Evolutionary conservation across 2,113 vertebrate genomes (phyloP).

Genomic region (Mus pahari): DNA sequence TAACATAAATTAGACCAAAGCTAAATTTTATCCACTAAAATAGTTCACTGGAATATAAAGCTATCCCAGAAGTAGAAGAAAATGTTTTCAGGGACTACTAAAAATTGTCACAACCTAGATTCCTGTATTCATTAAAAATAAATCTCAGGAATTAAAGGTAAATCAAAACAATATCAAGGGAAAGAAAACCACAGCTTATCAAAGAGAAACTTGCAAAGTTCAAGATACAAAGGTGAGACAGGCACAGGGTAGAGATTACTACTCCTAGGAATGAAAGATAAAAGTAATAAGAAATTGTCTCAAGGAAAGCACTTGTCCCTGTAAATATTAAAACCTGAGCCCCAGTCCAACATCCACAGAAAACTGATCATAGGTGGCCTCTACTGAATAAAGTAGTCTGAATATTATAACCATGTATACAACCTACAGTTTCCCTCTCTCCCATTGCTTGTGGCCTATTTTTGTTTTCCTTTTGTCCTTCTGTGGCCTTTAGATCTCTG

Average conservation of each 20-base stretch:
- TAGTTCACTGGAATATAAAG: not conserved
- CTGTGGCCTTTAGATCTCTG: not conserved
- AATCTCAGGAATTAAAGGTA: not conserved
- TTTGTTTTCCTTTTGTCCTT: not conserved
- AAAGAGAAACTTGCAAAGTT: not conserved
- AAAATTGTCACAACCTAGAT: not conserved
- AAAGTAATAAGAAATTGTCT: not conserved
- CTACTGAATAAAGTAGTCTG: not conserved
- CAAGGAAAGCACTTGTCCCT: not conserved
- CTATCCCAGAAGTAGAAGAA: not conserved
- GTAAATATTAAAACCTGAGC: not conserved
- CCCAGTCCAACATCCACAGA: rapidly evolving
- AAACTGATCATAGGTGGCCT: not conserved
- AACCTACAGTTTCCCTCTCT: not conserved
- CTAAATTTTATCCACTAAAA: not conserved
- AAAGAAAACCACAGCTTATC: not conserved
- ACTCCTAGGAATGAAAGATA: not conserved
- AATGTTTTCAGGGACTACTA: not conserved
- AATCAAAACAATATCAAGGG: not conserved
- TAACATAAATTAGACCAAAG: not conserved
- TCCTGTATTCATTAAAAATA: not conserved
- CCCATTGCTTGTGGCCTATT: rapidly evolving
- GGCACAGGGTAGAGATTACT: not conserved
- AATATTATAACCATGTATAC: not conserved
- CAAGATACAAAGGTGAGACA: not conserved